Base-by-base conservation (phyloP, 2,888 invertebrate genomes). In the Ditula angustiorana region DNA sequence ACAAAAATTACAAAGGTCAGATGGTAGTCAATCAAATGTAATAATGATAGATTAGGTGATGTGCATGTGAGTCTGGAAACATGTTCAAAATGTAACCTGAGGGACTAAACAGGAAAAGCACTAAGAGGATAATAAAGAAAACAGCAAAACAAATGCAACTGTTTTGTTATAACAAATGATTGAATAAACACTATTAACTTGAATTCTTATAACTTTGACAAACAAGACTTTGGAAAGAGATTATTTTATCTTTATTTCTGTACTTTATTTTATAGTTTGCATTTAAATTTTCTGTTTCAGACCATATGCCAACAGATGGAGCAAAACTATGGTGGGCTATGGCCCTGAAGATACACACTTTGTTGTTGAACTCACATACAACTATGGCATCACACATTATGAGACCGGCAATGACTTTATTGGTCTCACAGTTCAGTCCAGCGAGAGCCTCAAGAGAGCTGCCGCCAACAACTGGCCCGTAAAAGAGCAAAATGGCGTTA, bases 261-360 rank as follows among this genome's bases (percentile, higher is more conserved):
- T 5, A 10, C 52, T 58, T 41, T 44, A 5, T 52, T 21, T 37
- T 30, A 16, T 44, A 16, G 35, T 37, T 30, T 44, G 21, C n/a
- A 33, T 28, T 8, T 49, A 10, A 8, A 35, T 56, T 44, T 66
- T 60, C 33, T 21, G 46, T 88, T 91, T 30, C 81, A 98, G 99
- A n/a, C 99, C 99, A 0, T 99, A 99, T 80, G 98, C 97, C 76
- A 98, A 98, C 77, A 96, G 97, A 74, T 99, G 99, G 99, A 99
- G 99, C 82, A 99, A 99, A 92, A 99, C 99, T 0, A 99, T 99
- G 99, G 95, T 99, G 49, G 99, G 99, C 1, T 99, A 99, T 88
- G 99, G 99, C 0, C 96, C 97, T 0, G 99, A 99, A 90, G 97
- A 98, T 75, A 94, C 95, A 58, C 97, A 99, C 88, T 99, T 99